Percentiles rank a stretch among this genome's conserved stretches.
Evolutionary conservation across 2,797 vertebrate genomes (phyloP).

Genomic region (Tangara arthus): DNA sequence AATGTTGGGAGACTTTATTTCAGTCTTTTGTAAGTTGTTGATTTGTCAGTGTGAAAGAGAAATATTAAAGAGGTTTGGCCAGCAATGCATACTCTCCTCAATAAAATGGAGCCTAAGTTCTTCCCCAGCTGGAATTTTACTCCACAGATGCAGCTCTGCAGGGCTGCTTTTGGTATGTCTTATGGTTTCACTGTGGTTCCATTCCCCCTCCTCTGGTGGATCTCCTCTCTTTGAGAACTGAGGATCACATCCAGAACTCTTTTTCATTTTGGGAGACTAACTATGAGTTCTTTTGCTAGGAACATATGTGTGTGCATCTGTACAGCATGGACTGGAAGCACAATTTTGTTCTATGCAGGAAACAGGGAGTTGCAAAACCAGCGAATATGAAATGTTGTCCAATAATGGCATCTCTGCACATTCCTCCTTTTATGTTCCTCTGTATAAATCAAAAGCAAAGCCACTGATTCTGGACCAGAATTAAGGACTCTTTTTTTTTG

Average conservation of each 20-base stretch:
- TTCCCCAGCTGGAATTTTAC: slow-evolving; percentile 27
- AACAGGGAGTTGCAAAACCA: not conserved
- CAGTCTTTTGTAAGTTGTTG: not conserved
- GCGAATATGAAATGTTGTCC: not conserved
- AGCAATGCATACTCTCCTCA: not conserved
- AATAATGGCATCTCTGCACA: not conserved
- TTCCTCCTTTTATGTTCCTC: not conserved
- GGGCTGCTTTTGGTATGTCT: not conserved
- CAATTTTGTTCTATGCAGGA: not conserved
- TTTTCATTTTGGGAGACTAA: not conserved
- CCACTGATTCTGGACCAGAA: not conserved
- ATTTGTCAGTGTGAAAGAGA: not conserved
- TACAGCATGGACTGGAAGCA: not conserved
- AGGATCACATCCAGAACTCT: not conserved
- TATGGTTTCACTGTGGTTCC: not conserved
- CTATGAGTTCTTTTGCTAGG: not conserved
- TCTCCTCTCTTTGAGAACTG: not conserved
- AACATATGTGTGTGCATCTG: not conserved
- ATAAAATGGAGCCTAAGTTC: not conserved
- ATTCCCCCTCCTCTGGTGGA: not conserved
- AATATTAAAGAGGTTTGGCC: not conserved
- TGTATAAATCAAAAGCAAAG: not conserved
- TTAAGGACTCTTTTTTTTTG: not conserved
- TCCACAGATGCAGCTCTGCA: not conserved
- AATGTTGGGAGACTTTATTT: not conserved